Evolutionary conservation across 2,888 invertebrate genomes (phyloP).

Genomic region (Polyploca ridens): DNA sequence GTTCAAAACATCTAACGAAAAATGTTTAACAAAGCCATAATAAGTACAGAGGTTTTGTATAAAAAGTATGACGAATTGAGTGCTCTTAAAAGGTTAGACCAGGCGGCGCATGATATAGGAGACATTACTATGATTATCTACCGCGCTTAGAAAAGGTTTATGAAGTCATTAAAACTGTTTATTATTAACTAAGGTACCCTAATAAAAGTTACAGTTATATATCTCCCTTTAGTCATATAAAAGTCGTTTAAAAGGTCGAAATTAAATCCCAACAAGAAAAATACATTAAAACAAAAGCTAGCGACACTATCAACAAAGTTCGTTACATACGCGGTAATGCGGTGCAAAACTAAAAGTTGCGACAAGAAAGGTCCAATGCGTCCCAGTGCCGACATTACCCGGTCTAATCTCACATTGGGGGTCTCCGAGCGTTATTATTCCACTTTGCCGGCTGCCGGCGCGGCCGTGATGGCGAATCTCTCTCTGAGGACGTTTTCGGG

Average conservation of each 20-base stretch:
- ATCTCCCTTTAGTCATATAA: background rate
- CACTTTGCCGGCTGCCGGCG: constrained; percentile 19
- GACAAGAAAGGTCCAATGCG: constrained; percentile 23
- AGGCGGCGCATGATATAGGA: no score
- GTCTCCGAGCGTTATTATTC: constrained; percentile 41
- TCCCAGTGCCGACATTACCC: constrained; percentile 29
- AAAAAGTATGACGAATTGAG: no score
- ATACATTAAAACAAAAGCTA: constrained; percentile 1
- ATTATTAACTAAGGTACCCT: background rate
- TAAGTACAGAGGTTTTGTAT: no score
- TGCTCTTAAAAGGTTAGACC: no score
- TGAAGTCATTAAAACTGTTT: background rate
- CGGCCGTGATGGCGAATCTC: constrained; percentile 35
- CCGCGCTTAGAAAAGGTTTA: background rate
- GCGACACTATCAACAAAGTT: background rate
- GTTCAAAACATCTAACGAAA: no score
- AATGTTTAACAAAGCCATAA: no score
- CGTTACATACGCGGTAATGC: constrained; percentile 2
- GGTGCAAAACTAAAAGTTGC: constrained; percentile 10
- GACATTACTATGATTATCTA: background rate
- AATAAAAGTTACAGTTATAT: background rate
- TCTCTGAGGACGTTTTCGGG: constrained; percentile 34
- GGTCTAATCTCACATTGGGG: constrained; percentile 28
- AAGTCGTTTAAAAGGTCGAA: background rate
- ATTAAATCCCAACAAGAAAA: constrained; percentile 8